Percentiles rank a stretch among this genome's conserved stretches.
Evolutionary conservation across 2,888 invertebrate genomes (phyloP).

Genomic region (Ennomos quercinarius): DNA sequence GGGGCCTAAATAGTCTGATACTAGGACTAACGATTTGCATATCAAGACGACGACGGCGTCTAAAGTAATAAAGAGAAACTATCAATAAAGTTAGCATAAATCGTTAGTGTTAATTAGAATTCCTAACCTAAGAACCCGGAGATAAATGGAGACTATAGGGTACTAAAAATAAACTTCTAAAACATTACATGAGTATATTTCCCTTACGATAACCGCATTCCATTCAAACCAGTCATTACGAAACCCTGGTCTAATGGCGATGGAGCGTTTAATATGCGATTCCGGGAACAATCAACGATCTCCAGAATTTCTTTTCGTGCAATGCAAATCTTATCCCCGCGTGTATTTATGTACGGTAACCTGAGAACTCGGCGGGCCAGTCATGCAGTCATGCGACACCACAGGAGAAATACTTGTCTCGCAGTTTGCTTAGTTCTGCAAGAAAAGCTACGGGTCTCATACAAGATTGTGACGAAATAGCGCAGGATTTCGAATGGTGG

Average conservation of each 20-base stretch:
- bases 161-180: constrained; percentile 8
- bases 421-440: too few relatives aligned
- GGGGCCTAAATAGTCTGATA: too few relatives aligned
- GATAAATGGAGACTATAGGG: constrained; percentile 1
- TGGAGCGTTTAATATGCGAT: constrained; percentile 18
- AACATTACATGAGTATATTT: constrained; percentile 6
- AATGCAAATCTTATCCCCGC: constrained; percentile 25
- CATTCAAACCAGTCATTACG: constrained; percentile 24
- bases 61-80: too few relatives aligned
- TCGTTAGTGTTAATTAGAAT: background rate
- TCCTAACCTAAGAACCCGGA: background rate
- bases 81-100: too few relatives aligned
- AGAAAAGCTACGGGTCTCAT: too few relatives aligned
- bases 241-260: constrained; percentile 22
- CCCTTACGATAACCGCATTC: constrained; percentile 21
- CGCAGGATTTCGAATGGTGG: too few relatives aligned
- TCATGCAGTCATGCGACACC: constrained; percentile 5
- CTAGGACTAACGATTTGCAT: too few relatives aligned
- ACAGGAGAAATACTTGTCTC: background rate
- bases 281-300: constrained; percentile 29
- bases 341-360: constrained; percentile 26
- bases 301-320: constrained; percentile 30
- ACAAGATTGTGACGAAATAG: too few relatives aligned
- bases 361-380: constrained; percentile 10
- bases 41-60: too few relatives aligned